phyloP scores from a whole-genome alignment of 1,140 invertebrate genomes.

The Hermetia illucens region DNA sequence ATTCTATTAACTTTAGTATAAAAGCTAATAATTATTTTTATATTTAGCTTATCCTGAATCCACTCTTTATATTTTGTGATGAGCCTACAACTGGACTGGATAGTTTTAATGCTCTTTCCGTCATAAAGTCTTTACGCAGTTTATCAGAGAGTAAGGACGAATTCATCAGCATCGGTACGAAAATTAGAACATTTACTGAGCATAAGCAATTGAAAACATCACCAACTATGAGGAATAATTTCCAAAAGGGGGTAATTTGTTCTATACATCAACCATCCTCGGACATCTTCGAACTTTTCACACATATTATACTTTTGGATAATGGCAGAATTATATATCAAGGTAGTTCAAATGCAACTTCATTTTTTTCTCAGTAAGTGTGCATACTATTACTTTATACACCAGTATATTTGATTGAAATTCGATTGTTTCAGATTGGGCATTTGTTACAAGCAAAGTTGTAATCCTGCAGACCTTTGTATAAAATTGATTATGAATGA shows the following conservation, averaged over 20 bases:
- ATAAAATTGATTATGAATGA: conserved; percentile 38
- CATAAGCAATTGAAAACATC: conserved; percentile 20
- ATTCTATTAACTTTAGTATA: too few relatives aligned
- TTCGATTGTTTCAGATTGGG: conserved; percentile 33
- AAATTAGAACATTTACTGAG: conserved; percentile 18
- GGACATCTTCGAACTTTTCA: conserved; percentile 67
- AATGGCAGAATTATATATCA: conserved; percentile 69
- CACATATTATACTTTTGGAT: conserved; percentile 60
- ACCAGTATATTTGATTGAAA: background rate
- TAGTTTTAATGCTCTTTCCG: conserved; percentile 59
- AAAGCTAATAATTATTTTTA: too few relatives aligned
- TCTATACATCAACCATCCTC: conserved; percentile 82
- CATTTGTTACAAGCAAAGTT: conserved; percentile 40
- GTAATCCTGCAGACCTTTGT: conserved; percentile 55
- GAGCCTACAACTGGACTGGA: conserved; percentile 74
- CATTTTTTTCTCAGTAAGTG: conserved; percentile 48
- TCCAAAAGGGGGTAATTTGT: conserved; percentile 51
- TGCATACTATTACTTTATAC: conserved; percentile 5
- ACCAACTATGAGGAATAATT: background rate
- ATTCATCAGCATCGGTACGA: conserved; percentile 9
- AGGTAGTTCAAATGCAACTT: conserved; percentile 45
- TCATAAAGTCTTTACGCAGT: conserved; percentile 48
- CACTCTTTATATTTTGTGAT: conserved; percentile 64
- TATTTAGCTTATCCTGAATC: conserved; percentile 57
- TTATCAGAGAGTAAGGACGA: conserved; percentile 13